Evolutionary conservation across 2,888 invertebrate genomes (phyloP), one percentile per base, ranked within the genome.

Genomic region (Fabriciana adippe): DNA sequence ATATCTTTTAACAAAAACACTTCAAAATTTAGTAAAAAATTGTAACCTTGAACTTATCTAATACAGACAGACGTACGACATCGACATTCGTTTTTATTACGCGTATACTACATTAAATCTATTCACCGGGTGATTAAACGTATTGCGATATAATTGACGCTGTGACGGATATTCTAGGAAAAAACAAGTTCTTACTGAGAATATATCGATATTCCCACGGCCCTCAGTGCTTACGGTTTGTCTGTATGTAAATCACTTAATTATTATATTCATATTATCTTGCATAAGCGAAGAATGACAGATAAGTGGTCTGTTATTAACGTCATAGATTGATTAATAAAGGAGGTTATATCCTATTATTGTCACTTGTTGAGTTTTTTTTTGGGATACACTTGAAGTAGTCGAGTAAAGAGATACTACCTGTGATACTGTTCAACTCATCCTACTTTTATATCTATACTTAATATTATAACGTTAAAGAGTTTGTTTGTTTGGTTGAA

Each of bases 191-290:
- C 54, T 60, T 75, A 73, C 74, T 69, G 67, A 71, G 76, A 76
- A 75, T 65, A 71, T 65, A 65, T 64, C 56, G 55, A 63, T 65
- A 68, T 76, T 76, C 76, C 71, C 76, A 76, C 76, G 75, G 72
- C 72, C 66, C 70, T 68, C 50, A 45, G n/a, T 31, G 50, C 41
- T 50, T 31, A 66, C 41, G 21, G 66, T 59, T 48, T 35, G 47
- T 60, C 21, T 67, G 15, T 47, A 64, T 60, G 68, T 64, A 64
- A 57, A 57, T 64, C 55, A 48, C 55, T 55, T 41, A 59, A 59
- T 59, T 54, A 54, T 54, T 48, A 51, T 31, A 67, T 16, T 18
- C 45, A 18, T 26, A 14, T 53, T 65, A 51, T 56, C 51, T 51
- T 51, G 35, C 11, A 15, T 50, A n/a, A 50, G 6, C 50, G 16